Evolutionary conservation across 2,113 vertebrate genomes (phyloP), one percentile per base, ranked within the genome.

Genomic region (Ornithorhynchus anatinus): DNA sequence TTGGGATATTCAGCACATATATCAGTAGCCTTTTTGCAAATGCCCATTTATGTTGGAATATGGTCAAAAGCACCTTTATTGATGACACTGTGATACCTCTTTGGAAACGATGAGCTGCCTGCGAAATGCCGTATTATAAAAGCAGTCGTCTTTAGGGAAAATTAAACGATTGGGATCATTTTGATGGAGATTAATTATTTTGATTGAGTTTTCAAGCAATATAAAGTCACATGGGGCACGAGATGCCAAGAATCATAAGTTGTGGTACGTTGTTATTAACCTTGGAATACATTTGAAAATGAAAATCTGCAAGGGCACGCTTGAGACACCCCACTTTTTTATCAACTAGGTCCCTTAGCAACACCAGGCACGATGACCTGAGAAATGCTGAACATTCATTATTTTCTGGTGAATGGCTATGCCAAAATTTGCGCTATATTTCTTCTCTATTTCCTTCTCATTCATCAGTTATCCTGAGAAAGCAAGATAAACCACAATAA

Each of bases 331-430:
- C n/a, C n/a, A n/a, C n/a, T n/a, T n/a, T n/a, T n/a, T 83, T 80
- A 79, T 80, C 86, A 86, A 82, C 62, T n/a, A n/a, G n/a, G n/a
- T n/a, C n/a, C n/a, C n/a, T n/a, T n/a, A n/a, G n/a, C n/a, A n/a
- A 75, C 61, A 84, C 35, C 65, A 82, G 63, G 66, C 60, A 67
- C 23, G 59, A 72, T 51, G 69, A 59, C 79, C 82, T 88, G 82
- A 68, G 82, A 84, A 86, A 84, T 72, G 58, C 86, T 84, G 81
- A 90, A 85, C 81, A 86, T 70, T 81, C 82, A 86, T 84, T 69
- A 87, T 69, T 82, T 85, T 82, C 84, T 75, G 71, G 72, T 85
- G 80, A 40, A 60, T 27, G 57, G 75, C 50, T 77, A 69, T 74
- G 64, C 72, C 75, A 68, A 80, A 80, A 20, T 20, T 72, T 73